These are phyloP conservation scores for Orthonevra nobilis DNA, from an alignment of 2,888 invertebrate genomes.

Conservation along the genomic window DNA sequence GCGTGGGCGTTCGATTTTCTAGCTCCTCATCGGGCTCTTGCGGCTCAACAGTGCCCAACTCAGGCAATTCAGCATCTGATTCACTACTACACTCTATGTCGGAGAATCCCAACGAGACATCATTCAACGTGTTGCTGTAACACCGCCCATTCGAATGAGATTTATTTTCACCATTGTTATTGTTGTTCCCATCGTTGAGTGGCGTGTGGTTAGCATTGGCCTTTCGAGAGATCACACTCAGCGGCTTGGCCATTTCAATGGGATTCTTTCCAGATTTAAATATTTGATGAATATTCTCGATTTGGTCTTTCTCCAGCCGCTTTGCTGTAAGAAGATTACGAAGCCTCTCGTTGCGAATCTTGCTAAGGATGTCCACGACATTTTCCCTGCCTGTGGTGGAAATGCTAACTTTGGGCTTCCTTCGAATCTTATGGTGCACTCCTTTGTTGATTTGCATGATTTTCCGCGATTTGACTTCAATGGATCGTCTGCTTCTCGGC, in stretches of 20 bases:
- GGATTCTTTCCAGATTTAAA: conserved; percentile 76
- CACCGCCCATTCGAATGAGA: no score
- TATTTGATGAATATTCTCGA: conserved; percentile 75
- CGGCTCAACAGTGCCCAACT: conserved; percentile 69
- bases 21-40: conserved; percentile 33
- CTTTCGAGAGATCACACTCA: conserved; percentile 71
- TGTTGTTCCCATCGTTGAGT: conserved; percentile 6
- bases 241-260: conserved; percentile 77
- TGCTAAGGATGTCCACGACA: conserved; percentile 74
- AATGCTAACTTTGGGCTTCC: conserved; percentile 47
- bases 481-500: background rate
- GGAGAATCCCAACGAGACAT: conserved; percentile 50
- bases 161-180: conserved; percentile 16
- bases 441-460: conserved; percentile 75
- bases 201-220: background rate
- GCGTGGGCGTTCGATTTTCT: conserved; percentile 12
- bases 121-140: conserved; percentile 49
- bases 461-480: background rate
- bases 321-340: conserved; percentile 75
- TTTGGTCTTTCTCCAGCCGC: conserved; percentile 75
- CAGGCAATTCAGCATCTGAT: conserved; percentile 45
- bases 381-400: conserved; percentile 41
- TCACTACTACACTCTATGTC: conserved; percentile 50
- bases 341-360: conserved; percentile 76
- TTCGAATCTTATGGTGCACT: conserved; percentile 76